Evolutionary conservation across 1,140 invertebrate genomes (phyloP), one percentile per base, ranked within the genome.

Genomic region (Drosophila quadrilineata): DNA sequence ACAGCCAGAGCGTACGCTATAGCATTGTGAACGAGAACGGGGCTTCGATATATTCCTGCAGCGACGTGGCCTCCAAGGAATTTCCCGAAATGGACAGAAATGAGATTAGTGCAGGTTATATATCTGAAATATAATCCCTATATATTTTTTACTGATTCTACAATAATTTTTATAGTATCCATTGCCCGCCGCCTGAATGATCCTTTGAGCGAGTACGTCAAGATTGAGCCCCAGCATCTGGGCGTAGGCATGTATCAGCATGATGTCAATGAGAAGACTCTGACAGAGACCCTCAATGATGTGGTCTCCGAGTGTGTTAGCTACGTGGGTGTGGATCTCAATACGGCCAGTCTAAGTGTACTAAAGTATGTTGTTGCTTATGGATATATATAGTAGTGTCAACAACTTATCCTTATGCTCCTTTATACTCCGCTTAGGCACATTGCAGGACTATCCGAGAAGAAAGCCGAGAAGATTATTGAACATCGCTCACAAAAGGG

Each of bases 241-340:
- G 97, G 97, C 9, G 94, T 96, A 3, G 97, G 97, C 28, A 95
- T 98, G 93, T 98, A 98, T 86, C 95, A 98, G 90, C 96, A 98
- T 87, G 97, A 98, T 89, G 91, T 98, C 6, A 92, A 94, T 1
- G 93, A 95, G 57, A 95, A 94, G 80, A 92, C 93, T 75, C 87
- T 98, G 1, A 93, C 93, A 12, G 90, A 92, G 12, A 93, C 94
- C 0, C 89, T 98, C 6, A 94, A 96, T 69, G 94, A 94, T 67
- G 91, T 94, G 0, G 93, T 95, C 1, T 93, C 92, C 6, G 95
- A 97, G 86, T 95, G 96, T 87, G 96, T 97, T 3, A 98, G 96
- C 91, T 96, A 96, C 90, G 96, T 98, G 0, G 97, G 97, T 1
- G 96, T 97, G 0, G 96, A 98, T 88, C 85, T 98, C 0, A 98